Conservation (phyloP, 2,113 vertebrate genomes). For the Pelodiscus sinensis region DNA sequence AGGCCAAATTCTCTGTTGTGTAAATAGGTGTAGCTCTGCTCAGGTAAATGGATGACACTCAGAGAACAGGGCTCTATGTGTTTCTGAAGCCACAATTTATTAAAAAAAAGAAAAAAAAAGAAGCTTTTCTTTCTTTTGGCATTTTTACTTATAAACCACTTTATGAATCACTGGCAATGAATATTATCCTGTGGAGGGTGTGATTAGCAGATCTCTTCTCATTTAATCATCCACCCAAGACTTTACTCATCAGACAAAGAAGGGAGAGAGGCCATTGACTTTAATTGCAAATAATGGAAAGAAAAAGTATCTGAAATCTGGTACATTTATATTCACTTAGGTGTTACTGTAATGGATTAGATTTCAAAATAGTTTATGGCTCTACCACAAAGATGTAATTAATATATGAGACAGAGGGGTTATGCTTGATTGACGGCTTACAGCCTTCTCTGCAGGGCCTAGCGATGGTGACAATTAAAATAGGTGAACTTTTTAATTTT, state of each 20-base stretch:
- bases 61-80: slow-evolving; percentile 1
- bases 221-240: background rate
- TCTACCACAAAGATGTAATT: background rate
- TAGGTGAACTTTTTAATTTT: background rate
- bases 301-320: background rate
- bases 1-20: background rate
- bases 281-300: background rate
- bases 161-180: background rate
- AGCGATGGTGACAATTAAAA: background rate
- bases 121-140: background rate
- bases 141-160: background rate
- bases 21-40: slow-evolving; percentile 16
- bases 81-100: slow-evolving; percentile 1
- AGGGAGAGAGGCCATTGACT: background rate
- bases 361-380: background rate
- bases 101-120: background rate
- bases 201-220: background rate
- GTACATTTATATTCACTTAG: background rate
- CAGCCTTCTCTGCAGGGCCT: background rate
- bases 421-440: background rate
- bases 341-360: background rate
- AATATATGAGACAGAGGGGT: background rate
- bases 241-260: background rate
- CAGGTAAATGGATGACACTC: background rate
- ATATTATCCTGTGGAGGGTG: background rate